phyloP scores from a whole-genome alignment of 2,113 vertebrate genomes.

The Eptesicus fuscus region DNA sequence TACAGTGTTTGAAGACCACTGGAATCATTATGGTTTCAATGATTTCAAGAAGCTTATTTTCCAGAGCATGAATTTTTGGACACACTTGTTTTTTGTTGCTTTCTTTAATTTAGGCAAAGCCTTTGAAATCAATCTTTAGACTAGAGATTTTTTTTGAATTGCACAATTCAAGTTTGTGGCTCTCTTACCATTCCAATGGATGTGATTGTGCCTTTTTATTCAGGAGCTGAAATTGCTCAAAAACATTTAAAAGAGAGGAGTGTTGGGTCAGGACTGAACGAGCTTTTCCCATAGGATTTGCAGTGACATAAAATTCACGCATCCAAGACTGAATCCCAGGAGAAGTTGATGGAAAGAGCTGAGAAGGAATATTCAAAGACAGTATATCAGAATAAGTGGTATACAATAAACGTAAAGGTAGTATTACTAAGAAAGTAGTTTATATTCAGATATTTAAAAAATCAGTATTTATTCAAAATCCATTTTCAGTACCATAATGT shows the following conservation, averaged over 20 bases:
- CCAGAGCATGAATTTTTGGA: slow-evolving; percentile 59
- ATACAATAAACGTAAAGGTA: slow-evolving; percentile 17
- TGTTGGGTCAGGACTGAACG: slow-evolving; percentile 72
- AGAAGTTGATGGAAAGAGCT: slow-evolving; percentile 87
- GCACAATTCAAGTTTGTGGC: slow-evolving; percentile 53
- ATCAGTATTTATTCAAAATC: not conserved
- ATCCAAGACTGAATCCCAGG: slow-evolving; percentile 74
- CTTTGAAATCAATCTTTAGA: slow-evolving; percentile 68
- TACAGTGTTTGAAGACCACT: slow-evolving; percentile 49
- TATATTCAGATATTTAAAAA: not conserved
- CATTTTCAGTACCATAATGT: not conserved
- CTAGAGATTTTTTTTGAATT: slow-evolving; percentile 37
- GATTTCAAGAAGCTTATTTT: slow-evolving; percentile 59
- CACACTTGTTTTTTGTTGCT: slow-evolving; percentile 50
- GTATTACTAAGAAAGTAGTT: not conserved
- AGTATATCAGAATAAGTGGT: not conserved
- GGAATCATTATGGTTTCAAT: slow-evolving; percentile 62
- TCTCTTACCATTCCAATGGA: slow-evolving; percentile 79
- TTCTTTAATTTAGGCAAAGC: slow-evolving; percentile 56
- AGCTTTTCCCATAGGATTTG: slow-evolving; percentile 62
- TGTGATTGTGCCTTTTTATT: slow-evolving; percentile 64
- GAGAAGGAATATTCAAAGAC: slow-evolving; percentile 64
- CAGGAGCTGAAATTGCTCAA: slow-evolving; percentile 78
- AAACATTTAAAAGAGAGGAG: slow-evolving; percentile 78
- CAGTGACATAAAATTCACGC: slow-evolving; percentile 71